These are phyloP conservation scores for Lucilia sericata DNA, from an alignment of 1,140 invertebrate genomes.

Conservation along the genomic window DNA sequence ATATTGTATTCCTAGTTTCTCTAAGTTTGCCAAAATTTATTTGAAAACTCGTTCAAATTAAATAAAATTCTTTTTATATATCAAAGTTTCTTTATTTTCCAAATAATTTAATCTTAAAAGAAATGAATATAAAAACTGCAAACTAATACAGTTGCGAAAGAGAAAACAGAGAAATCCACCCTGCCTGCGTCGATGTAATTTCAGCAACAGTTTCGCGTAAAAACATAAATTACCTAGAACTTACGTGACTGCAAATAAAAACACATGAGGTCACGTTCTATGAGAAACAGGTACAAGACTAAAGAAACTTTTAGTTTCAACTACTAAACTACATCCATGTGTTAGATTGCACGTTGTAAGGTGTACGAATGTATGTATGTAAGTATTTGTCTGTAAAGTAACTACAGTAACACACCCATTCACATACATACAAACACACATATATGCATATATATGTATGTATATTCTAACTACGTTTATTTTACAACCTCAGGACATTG, in stretches of 20 bases:
- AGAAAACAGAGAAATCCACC: too few species aligned
- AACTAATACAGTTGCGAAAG: too few species aligned
- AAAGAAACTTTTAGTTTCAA: constrained; percentile 4
- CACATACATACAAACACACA: neutral
- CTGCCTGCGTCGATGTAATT: neutral
- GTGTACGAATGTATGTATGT: neutral
- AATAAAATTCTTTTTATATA: too few species aligned
- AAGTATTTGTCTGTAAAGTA: neutral
- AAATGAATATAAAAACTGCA: too few species aligned
- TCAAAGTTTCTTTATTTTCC: too few species aligned
- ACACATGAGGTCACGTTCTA: constrained; percentile 33
- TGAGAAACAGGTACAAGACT: constrained; percentile 15
- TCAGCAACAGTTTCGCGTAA: constrained; percentile 40
- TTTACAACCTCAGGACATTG: neutral
- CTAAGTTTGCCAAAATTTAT: too few species aligned
- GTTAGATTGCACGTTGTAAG: neutral
- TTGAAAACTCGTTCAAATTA: too few species aligned
- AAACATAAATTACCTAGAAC: constrained; percentile 34
- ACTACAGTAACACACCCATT: neutral
- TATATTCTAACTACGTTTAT: neutral
- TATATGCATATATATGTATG: too few species aligned
- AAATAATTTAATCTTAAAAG: too few species aligned
- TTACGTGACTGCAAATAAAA: constrained; percentile 35
- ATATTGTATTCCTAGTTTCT: too few species aligned
- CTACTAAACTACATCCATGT: constrained; percentile 24